These are phyloP conservation scores for Ophion costatus DNA, from an alignment of 2,888 invertebrate species.

Conservation along the genomic window DNA sequence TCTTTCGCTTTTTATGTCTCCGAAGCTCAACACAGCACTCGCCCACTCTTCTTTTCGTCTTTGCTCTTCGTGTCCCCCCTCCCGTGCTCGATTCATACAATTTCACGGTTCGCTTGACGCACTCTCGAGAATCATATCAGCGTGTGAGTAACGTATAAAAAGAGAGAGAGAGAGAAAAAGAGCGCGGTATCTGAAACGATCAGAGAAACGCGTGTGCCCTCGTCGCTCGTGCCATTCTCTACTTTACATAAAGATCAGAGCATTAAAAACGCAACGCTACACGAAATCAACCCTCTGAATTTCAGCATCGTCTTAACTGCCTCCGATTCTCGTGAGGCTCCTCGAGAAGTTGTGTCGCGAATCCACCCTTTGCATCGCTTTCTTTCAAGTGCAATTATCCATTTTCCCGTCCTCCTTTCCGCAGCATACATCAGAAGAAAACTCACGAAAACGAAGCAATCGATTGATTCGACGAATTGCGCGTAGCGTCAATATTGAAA, in stretches of 20 bases:
- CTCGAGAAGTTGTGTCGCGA: conserved; percentile 41
- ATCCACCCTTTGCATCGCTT: conserved; percentile 34
- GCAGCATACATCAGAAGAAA: background rate
- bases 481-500: too few species aligned
- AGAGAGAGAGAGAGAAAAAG: background rate
- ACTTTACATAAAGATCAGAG: conserved; percentile 84
- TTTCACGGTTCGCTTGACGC: conserved; percentile 83
- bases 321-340: conserved; percentile 21
- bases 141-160: conserved; percentile 55
- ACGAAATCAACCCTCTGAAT: conserved; percentile 77
- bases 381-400: conserved; percentile 44
- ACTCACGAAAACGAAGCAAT: background rate
- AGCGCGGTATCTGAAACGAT: conserved; percentile 19
- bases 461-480: conserved; percentile 8
- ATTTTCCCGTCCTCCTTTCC: background rate
- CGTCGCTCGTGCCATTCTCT: conserved; percentile 73
- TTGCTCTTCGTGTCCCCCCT: conserved; percentile 70
- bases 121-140: conserved; percentile 71
- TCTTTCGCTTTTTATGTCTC: conserved; percentile 75
- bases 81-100: conserved; percentile 82
- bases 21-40: conserved; percentile 56
- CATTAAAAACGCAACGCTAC: conserved; percentile 82
- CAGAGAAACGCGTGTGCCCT: conserved; percentile 59
- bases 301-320: conserved; percentile 45
- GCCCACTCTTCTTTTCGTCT: conserved; percentile 68